Base-by-base conservation (phyloP, 2,797 vertebrate genomes). In the Fratercula arctica region DNA sequence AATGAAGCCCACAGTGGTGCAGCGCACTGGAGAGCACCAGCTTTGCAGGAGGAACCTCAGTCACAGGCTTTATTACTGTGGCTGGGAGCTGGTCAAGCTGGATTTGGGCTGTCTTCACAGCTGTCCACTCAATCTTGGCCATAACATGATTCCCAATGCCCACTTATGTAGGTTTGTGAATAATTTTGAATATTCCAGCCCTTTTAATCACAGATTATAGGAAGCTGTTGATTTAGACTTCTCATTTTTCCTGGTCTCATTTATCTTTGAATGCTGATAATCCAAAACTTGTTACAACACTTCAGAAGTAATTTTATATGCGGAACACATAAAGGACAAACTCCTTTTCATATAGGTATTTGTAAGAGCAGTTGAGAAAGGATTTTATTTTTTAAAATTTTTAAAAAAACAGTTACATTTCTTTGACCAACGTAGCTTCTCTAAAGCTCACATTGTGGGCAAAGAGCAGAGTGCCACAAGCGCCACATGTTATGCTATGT, bases 381-480 rank as follows among this genome's bases (percentile, higher is more conserved):
- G 7, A 13, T 16, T 89, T 54, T 50, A 6, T 16, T 74, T 73
- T 78, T 53, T 29, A 0, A 1, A 23, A 3, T 45, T 68, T 79
- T 75, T 31, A 1, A 24, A 80, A n/a, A 51, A 45, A 2, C 16
- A 60, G 18, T 77, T 80, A n/a, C 3, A 0, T 28, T 73, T 75
- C 9, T 60, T 83, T 75, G 64, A 85, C 29, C 75, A 85, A 28
- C 2, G 4, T 67, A 82, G 35, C 41, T 78, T 57, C 57, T 78
- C 66, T 43, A 48, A 61, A 86, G 4, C 21, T 97, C 29, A 43
- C 11, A 28, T 25, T 24, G 23, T 16, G 6, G 78, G 81, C 78
- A 80, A 83, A 80, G 64, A 91, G 54, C 43, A 48, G 57, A 82
- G 66, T 83, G 76, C 64, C 87, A 92, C 60, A 68, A 70, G 89